Conservation (phyloP, 2,797 vertebrate species). For the Botia kubotai region DNA sequence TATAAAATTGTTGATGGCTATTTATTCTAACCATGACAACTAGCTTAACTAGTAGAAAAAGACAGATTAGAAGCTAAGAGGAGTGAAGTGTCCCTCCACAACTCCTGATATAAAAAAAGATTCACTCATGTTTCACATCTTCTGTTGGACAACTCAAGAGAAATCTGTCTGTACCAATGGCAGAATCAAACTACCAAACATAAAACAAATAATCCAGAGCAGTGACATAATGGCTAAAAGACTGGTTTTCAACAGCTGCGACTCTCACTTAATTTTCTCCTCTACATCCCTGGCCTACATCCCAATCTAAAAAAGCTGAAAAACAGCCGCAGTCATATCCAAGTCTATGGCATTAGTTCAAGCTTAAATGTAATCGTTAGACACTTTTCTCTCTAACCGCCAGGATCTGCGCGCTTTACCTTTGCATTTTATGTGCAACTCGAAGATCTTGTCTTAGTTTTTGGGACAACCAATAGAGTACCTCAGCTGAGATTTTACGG, state of each 20-base stretch:
- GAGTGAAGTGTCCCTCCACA: conserved; percentile 13
- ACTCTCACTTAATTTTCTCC: conserved; percentile 51
- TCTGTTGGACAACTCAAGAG: conserved; percentile 32
- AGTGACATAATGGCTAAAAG: conserved; percentile 69
- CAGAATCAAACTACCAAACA: conserved; percentile 42
- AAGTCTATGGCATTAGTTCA: conserved; percentile 72
- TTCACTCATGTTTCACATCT: conserved; percentile 42
- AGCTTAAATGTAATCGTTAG: conserved; percentile 55
- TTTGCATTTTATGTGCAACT: not conserved
- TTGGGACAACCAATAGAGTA: conserved; percentile 29
- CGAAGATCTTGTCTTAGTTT: not conserved
- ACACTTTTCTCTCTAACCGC: conserved; percentile 1
- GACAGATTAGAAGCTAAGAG: conserved; percentile 31
- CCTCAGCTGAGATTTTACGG: conserved; percentile 29
- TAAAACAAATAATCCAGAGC: conserved; percentile 62
- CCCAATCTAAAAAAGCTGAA: conserved; percentile 68
- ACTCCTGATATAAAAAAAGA: conserved; percentile 20
- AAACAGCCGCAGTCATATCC: conserved; percentile 71
- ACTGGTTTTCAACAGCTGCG: conserved; percentile 74
- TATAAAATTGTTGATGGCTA: conserved; percentile 33
- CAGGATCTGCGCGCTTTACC: not conserved
- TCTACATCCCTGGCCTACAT: conserved; percentile 20
- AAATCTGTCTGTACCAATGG: conserved; percentile 27
- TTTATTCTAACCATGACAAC: conserved; percentile 26
- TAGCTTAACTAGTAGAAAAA: conserved; percentile 28